These are phyloP conservation scores for Astropecten irregularis DNA, from an alignment of 53 echinoderm and acorn worm species.

Conservation along the genomic window DNA sequence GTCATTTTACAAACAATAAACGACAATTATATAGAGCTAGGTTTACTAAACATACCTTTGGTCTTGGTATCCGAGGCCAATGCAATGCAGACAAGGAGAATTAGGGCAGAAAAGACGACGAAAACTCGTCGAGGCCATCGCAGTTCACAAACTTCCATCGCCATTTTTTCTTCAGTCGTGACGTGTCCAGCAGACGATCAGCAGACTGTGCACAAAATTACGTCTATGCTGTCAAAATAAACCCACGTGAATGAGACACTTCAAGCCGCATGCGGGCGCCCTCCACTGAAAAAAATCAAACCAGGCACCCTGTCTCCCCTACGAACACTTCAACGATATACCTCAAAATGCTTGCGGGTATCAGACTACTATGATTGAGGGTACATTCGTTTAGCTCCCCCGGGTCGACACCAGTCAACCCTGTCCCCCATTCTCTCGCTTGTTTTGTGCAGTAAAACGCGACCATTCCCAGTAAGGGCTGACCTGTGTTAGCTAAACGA, in stretches of 20 bases:
- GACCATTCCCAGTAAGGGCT: no score
- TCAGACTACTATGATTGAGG: no score
- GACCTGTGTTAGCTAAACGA: no score
- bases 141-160: neutral
- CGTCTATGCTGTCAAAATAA: neutral
- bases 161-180: constrained; percentile 1
- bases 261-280: neutral
- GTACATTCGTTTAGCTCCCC: no score
- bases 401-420: no score
- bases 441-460: no score
- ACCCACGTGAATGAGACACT: constrained; percentile 3
- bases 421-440: no score
- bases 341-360: no score
- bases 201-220: no score
- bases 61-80: neutral
- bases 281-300: neutral
- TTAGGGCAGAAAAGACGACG: neutral
- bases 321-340: no score
- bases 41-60: neutral
- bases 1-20: no score
- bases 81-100: constrained; percentile 20
- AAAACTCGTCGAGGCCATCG: neutral
- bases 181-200: neutral
- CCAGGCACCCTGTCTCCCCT: no score
- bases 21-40: neutral